Conservation (phyloP, 2,888 invertebrate genomes). For the Hofmannophila pseudospretella region DNA sequence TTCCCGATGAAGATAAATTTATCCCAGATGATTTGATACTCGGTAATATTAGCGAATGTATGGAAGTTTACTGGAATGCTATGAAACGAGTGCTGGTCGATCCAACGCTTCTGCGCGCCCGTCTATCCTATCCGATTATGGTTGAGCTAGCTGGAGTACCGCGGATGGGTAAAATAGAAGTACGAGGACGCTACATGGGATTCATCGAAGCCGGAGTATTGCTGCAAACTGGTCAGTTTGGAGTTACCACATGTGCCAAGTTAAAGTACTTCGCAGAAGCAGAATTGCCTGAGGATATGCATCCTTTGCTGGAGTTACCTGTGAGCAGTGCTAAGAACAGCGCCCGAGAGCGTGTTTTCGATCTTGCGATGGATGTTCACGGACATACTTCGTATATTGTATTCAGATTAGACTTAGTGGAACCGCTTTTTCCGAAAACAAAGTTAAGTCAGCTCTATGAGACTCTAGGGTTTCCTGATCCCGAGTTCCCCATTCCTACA, state of each 20-base stretch:
- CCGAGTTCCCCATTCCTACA: slow-evolving; percentile 29
- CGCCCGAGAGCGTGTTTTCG: slow-evolving; percentile 30
- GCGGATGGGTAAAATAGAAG: slow-evolving; percentile 49
- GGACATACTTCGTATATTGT: slow-evolving; percentile 47
- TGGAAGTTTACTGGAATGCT: slow-evolving; percentile 57
- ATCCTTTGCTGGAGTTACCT: slow-evolving; percentile 50
- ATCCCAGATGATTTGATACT: slow-evolving; percentile 39
- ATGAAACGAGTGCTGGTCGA: slow-evolving; percentile 60
- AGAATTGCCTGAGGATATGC: slow-evolving; percentile 34
- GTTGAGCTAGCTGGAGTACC: slow-evolving; percentile 66
- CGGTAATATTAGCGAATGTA: slow-evolving; percentile 29
- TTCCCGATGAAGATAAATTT: slow-evolving; percentile 47
- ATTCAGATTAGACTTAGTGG: slow-evolving; percentile 52
- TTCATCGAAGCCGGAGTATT: slow-evolving; percentile 50
- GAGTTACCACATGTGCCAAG: slow-evolving; percentile 45
- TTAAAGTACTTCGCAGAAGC: slow-evolving; percentile 43
- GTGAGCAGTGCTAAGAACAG: slow-evolving; percentile 52
- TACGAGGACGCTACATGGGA: slow-evolving; percentile 57
- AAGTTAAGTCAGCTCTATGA: slow-evolving; percentile 45
- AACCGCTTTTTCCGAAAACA: slow-evolving; percentile 42
- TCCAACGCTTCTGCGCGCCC: slow-evolving; percentile 27
- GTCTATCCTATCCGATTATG: slow-evolving; percentile 40
- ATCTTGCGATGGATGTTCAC: slow-evolving; percentile 38
- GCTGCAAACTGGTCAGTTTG: slow-evolving; percentile 47
- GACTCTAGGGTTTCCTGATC: slow-evolving; percentile 38